Evolutionary conservation across 2,888 invertebrate genomes (phyloP).

Genomic region (Drosophila mimica): DNA sequence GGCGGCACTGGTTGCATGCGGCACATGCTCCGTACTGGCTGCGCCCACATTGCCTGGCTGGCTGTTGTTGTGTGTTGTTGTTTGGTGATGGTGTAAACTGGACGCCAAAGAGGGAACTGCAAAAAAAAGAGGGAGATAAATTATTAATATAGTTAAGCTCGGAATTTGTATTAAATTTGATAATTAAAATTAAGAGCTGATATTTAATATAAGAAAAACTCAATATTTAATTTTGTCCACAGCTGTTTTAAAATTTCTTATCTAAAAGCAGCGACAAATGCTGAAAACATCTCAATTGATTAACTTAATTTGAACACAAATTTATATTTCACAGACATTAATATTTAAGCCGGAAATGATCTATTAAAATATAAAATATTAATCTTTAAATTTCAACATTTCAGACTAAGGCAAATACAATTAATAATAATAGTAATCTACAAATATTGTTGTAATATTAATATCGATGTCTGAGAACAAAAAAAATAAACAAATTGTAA

Average conservation of each 20-base stretch:
- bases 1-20: slow-evolving; percentile 66
- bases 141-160: neutral
- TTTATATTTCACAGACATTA: neutral
- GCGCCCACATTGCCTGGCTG: slow-evolving; percentile 60
- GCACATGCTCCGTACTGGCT: slow-evolving; percentile 61
- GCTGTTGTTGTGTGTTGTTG: slow-evolving; percentile 63
- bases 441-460: neutral
- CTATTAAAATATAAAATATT: neutral
- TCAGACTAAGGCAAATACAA: neutral
- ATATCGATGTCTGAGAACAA: neutral
- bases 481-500: neutral
- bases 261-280: neutral
- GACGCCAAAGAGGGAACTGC: slow-evolving; percentile 85
- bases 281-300: neutral
- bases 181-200: neutral
- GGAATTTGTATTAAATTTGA: neutral
- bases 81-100: slow-evolving; percentile 83
- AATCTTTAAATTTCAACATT: neutral
- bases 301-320: neutral
- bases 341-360: neutral
- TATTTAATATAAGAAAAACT: neutral
- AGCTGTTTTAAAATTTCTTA: neutral
- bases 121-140: slow-evolving; percentile 3
- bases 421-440: neutral
- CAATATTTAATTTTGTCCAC: neutral